A percentile compares a stretch with the other conserved stretches of the same genome.
Conservation (phyloP, 2,113 vertebrate genomes). For the Notarius lentiginosus region DNA sequence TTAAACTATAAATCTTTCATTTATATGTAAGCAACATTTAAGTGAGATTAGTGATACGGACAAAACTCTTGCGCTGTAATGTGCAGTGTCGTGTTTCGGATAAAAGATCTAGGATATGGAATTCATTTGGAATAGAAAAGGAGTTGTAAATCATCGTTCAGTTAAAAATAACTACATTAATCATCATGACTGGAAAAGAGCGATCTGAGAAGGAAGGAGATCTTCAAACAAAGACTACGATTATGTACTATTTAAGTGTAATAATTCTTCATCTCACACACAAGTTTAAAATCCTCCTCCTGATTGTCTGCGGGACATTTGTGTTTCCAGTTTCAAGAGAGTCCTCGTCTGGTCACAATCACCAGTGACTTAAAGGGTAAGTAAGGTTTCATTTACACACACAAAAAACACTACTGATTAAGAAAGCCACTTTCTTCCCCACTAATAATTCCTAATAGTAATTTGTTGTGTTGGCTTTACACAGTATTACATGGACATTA, state of each 20-base stretch:
- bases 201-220: neutral
- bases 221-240: neutral
- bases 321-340: neutral
- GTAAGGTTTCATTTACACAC: neutral
- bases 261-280: neutral
- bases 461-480: neutral
- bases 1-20: neutral
- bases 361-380: neutral
- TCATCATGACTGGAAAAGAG: neutral
- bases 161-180: neutral
- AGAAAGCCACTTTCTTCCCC: neutral
- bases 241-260: neutral
- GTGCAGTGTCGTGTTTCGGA: neutral
- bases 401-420: neutral
- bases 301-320: neutral
- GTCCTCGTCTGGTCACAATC: neutral
- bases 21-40: neutral
- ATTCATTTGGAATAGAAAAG: slow-evolving; percentile 9
- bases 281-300: neutral
- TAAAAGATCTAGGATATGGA: neutral
- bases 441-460: neutral
- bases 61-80: neutral
- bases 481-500: neutral
- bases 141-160: neutral
- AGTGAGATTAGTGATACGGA: neutral